Evolutionary conservation across 92 coral and sea anemone species (phyloP), one percentile per base, ranked within the genome.

Genomic region (Bergia sp.): DNA sequence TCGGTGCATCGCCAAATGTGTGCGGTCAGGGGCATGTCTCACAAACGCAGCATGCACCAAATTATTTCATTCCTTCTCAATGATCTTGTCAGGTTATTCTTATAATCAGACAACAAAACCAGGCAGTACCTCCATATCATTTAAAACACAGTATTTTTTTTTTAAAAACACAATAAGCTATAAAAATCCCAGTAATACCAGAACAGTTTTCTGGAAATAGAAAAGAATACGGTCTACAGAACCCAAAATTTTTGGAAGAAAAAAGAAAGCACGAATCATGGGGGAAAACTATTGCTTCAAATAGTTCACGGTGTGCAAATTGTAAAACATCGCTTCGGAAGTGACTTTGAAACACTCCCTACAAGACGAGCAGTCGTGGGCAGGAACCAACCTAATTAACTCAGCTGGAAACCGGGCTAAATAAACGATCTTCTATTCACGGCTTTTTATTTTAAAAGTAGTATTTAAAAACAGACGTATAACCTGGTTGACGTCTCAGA

Each of bases 281-380:
- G 50, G 53, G 53, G 29, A 29, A 29, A 76, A 36, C 15, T 78
- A 38, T 15, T 7, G 40, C 36, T 18, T 42, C 20, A 77, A 47
- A 44, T 64, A 29, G 57, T 44, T 77, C 37, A 21, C 47, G 18
- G 49, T 5, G 16, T 76, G 23, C 11, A 16, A 23, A 12, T 9
- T 79, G 82, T 47, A 66, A 53, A 45, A 49, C 40, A 13, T 79
- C 64, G 82, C 64, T 53, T 49, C 82, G 82, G 82, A 79, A 79
- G 82, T 29, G 18, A 50, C 64, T 37, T 9, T 77, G 61, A 47
- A 43, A 79, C 82, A 79, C 82, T 79, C 82, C 82, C 82, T 29
- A 79, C 3, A 23, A 79, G 42, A 73, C 16, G 6, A 43, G 40
- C 43, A 43, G 16, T 6, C 18, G 43, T 4, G 77, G 77, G 77